phyloP scores from a whole-genome alignment of 2,113 vertebrate genomes.

The Poicephalus gulielmi region DNA sequence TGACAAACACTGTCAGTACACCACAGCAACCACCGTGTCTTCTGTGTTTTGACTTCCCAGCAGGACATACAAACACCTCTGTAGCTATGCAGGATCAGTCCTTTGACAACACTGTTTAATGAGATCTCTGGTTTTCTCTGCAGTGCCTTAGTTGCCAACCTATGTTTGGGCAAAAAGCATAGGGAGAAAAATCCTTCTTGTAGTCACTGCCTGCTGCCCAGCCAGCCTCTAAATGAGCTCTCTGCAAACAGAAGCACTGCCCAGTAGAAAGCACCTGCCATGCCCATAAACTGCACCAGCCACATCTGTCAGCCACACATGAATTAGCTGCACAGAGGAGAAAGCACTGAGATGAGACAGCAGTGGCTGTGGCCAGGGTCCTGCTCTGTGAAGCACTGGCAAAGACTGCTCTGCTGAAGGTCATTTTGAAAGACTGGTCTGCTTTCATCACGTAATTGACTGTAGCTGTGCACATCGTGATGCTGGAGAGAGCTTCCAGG shows the following conservation, averaged over 20 bases:
- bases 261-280: conserved; percentile 53
- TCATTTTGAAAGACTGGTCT: neutral
- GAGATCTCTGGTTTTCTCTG: neutral
- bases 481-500: neutral
- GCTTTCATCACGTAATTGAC: neutral
- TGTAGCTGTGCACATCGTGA: neutral
- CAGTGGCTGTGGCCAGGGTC: neutral
- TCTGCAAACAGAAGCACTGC: conserved; percentile 52
- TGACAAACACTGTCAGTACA: neutral
- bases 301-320: conserved; percentile 26
- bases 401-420: conserved; percentile 17
- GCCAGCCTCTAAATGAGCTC: conserved; percentile 57
- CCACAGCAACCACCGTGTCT: neutral
- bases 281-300: conserved; percentile 38
- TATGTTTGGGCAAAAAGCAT: neutral
- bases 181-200: conserved; percentile 38
- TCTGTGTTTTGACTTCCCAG: neutral
- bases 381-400: conserved; percentile 8
- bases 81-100: neutral
- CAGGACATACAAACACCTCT: neutral
- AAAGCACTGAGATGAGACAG: conserved; percentile 19
- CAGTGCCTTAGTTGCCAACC: conserved; percentile 3
- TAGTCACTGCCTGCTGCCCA: conserved; percentile 45
- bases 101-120: neutral
- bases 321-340: conserved; percentile 22